phyloP scores from a whole-genome alignment of 2,888 invertebrate genomes.

The Hypena proboscidalis region DNA sequence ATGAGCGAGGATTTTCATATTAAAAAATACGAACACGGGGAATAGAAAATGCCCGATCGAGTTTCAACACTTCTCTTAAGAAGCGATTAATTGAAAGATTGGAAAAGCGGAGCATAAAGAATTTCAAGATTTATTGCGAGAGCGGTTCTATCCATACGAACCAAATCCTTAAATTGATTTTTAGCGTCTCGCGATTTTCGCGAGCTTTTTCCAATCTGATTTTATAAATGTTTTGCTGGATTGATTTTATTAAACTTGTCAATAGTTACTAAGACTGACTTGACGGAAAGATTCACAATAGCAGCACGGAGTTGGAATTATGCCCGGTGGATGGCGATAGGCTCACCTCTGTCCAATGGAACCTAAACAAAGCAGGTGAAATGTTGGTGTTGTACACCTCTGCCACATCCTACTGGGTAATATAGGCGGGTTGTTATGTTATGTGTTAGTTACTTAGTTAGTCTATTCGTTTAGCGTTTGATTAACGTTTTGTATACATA shows the following conservation, averaged over 20 bases:
- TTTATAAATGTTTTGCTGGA: background rate
- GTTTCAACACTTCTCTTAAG: conserved; percentile 37
- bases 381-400: too few relatives aligned
- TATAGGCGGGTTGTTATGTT: too few relatives aligned
- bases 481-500: too few relatives aligned
- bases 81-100: conserved; percentile 51
- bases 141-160: conserved; percentile 39
- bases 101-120: conserved; percentile 40
- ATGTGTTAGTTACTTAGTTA: too few relatives aligned
- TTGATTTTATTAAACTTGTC: background rate
- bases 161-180: conserved; percentile 33
- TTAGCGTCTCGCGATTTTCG: conserved; percentile 12
- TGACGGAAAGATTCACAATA: too few relatives aligned
- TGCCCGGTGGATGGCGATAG: too few relatives aligned
- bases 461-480: too few relatives aligned
- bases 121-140: conserved; percentile 42
- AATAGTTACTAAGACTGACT: too few relatives aligned
- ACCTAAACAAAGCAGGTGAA: too few relatives aligned
- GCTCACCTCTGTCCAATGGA: too few relatives aligned
- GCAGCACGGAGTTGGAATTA: too few relatives aligned
- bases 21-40: conserved; percentile 20
- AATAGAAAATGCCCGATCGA: conserved; percentile 37
- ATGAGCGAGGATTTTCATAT: conserved; percentile 22
- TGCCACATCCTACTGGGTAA: too few relatives aligned
- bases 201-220: conserved; percentile 1